Conservation (phyloP, 2,113 vertebrate genomes). For the Orcinus orca region DNA sequence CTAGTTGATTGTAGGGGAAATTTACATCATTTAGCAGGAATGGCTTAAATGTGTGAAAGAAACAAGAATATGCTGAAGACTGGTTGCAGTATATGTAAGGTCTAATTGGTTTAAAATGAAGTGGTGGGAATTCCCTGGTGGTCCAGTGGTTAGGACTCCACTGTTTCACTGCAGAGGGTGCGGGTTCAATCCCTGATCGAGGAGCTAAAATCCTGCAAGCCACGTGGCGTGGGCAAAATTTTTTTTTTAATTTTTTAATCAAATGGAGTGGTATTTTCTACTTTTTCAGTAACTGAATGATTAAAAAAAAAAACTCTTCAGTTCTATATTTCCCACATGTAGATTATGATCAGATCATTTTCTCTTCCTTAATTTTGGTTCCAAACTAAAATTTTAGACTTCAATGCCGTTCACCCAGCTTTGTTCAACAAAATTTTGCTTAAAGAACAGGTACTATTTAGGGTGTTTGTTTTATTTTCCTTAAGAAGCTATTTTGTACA, state of each 20-base stretch:
- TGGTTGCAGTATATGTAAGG: neutral
- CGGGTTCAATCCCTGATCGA: neutral
- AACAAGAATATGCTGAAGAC: neutral
- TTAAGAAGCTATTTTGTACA: neutral
- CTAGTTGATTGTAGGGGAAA: neutral
- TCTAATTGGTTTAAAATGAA: conserved; percentile 33
- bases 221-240: neutral
- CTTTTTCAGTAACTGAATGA: neutral
- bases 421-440: neutral
- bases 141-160: neutral
- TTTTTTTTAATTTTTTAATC: neutral
- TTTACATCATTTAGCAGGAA: neutral
- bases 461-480: neutral
- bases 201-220: neutral
- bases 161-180: neutral
- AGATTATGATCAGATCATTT: neutral
- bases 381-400: conserved; percentile 6
- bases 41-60: neutral
- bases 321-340: neutral
- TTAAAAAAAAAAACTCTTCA: no score
- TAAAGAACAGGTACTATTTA: neutral
- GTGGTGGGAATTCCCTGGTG: neutral
- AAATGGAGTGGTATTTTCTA: neutral
- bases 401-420: neutral
- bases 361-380: neutral